Evolutionary conservation across 2,888 invertebrate species (phyloP).

Genomic region (Drosophila melanosoma): DNA sequence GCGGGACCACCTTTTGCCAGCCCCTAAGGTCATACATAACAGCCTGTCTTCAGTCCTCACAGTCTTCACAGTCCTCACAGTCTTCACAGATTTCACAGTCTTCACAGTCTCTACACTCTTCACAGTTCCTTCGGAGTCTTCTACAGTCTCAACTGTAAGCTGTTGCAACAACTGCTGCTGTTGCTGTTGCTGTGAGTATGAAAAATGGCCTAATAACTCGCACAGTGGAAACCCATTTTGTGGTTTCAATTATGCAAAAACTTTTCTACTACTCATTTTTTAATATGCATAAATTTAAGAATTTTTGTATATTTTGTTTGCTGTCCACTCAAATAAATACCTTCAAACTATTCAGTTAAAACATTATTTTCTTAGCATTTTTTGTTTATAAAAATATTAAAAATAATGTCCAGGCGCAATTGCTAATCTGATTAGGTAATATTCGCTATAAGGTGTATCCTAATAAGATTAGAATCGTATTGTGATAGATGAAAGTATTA

Average conservation of each 20-base stretch:
- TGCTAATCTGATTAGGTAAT: not conserved
- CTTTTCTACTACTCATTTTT: no score
- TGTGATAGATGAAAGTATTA: no score
- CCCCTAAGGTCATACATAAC: conserved; percentile 73
- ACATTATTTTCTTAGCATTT: not conserved
- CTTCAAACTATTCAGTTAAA: not conserved
- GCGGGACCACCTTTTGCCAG: conserved; percentile 81
- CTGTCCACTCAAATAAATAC: no score
- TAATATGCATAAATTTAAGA: no score
- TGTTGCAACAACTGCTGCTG: conserved; percentile 38
- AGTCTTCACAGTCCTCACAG: conserved; percentile 18
- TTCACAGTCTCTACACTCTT: conserved; percentile 1
- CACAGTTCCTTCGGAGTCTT: conserved; percentile 8
- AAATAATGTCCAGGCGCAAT: not conserved
- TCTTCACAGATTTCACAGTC: conserved; percentile 10
- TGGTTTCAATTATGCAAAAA: not conserved
- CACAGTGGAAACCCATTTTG: conserved; percentile 31
- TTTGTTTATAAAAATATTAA: not conserved
- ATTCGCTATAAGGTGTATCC: not conserved
- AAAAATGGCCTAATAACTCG: conserved; percentile 45
- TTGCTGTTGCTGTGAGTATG: conserved; percentile 27
- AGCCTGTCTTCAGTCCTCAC: conserved; percentile 48
- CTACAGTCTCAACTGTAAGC: conserved; percentile 2
- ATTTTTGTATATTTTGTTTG: not conserved
- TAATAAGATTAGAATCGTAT: no score